Base-by-base conservation (phyloP, 2,113 vertebrate genomes). In the Tylochromis polylepis region DNA sequence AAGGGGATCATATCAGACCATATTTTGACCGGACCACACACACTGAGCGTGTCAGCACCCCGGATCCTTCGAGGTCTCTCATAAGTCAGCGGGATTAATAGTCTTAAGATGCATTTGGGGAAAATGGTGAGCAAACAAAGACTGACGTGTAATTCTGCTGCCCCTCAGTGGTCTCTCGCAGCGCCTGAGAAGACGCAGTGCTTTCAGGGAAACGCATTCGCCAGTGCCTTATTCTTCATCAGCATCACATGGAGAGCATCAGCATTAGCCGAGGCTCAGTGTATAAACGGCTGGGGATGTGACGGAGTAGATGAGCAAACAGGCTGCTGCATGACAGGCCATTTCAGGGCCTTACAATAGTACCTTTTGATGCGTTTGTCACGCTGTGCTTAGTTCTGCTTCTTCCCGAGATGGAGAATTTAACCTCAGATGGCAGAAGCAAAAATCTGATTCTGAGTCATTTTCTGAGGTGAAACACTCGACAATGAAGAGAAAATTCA, bases 141-240 rank as follows among this genome's bases (percentile, higher is more conserved):
- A 29, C 67, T 84, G 92, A 24, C 55, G 41, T 91, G 93, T 91
- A 65, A 84, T 86, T 90, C 90, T 95, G 92, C 93, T 95, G 94
- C 95, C 95, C 89, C 92, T 92, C 90, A 89, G 93, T 93, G 94
- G 93, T 84, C 65, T 88, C 87, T 85, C 8, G 3, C 85, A 55
- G 89, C 14, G 38, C 38, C 53, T 10, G 24, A 59, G 56, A 51
- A 14, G 62, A 70, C 15, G 70, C 65, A 65, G 57, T 6, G 6
- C 81, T 57, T 27, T 41, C 22, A 60, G 58, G 20, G 31, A 29
- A 18, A 29, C 22, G 5, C 24, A 41, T 79, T 82, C 31, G 4
- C 46, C 10, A 14, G 58, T 36, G 59, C 75, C 62, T 86, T 85
- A 18, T 85, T 89, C 88, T 82, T 58, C 77, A 82, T 75, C 85